Base-by-base conservation (phyloP, 1,140 invertebrate species). In the Tribolium madens region DNA sequence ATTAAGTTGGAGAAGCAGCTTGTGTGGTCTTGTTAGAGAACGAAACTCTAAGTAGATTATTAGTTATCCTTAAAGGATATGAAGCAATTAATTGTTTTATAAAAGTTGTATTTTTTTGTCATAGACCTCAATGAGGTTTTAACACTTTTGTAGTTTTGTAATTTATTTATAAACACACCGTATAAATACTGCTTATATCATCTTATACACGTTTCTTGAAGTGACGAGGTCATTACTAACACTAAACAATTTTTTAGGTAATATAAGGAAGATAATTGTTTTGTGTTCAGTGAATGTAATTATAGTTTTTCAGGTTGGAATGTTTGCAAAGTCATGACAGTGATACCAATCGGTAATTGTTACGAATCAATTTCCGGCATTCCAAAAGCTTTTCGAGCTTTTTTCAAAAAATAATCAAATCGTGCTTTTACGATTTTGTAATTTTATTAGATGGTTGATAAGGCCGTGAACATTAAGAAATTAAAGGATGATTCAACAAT, bases 401-500 rank as follows among this genome's bases (percentile, higher is more conserved):
- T 50, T 50, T 50, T 1, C 13, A 50, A 50, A 42, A 9, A 42
- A 4, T 9, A 10, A 10, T 9, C 4, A n/a, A 42, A 2, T 42
- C n/a, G 36, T 42, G 7, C 36, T 42, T 42, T 50, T 50, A 12
- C 13, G 6, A 50, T 50, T 50, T 50, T 15, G 13, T 14, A 47
- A 14, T 52, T 52, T 52, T 52, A 26, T 52, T 52, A 52, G 57
- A 64, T 64, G 31, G 26, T 33, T 64, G 18, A 33, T 12, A 64
- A 64, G 17, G 18, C 14, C 21, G 14, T 31, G 14, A 14, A 64
- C 57, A 33, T 64, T 64, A 64, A 33, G 57, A 64, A 64, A 64
- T 64, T 64, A 31, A 57, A 57, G 10, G 57, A 64, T 64, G 57
- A 64, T 64, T 64, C 57, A 64, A 64, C 14, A 21, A 33, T 64